Base-by-base conservation (phyloP, 2,888 invertebrate species). In the Rotaria socialis region DNA sequence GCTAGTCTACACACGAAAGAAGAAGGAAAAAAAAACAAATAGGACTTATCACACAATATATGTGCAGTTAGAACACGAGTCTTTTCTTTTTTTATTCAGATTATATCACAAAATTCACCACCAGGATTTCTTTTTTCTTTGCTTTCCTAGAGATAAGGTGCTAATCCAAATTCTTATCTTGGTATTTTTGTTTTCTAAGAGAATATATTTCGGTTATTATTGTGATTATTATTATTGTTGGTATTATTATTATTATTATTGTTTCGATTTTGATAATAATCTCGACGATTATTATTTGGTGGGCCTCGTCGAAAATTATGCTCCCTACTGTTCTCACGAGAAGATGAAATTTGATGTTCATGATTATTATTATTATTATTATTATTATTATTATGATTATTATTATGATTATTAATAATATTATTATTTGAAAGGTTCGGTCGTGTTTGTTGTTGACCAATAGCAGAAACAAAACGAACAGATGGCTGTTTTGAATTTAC, bases 391-490 rank as follows among this genome's bases (percentile, higher is more conserved):
- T 58, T 24, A 27, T 67, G 27, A 67, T 67, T 67, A 27, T 67
- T 67, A 67, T 58, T 24, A 27, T 67, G 27, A 27, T 67, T 35
- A 67, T 67, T 67, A 27, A 35, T 67, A 67, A 35, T 67, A 27
- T 67, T 35, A 35, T 35, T 35, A 16, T 67, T 67, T 27, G 67
- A 11, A 14, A 27, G 35, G 16, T 67, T 67, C 1, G 67, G 27
- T 67, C 67, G 67, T 27, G 14, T 50, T 50, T 50, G 47, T 47
- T 80, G 75, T 80, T 80, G 75, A 47, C n/a, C 75, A 22, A 80
- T 80, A 80, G 75, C 75, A 47, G 75, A 80, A 2, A 80, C 75
- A 80, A 80, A 80, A 80, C 75, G 75, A 43, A 80, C 75, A 24
- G 75, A 24, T 80, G 75, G 75, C n/a, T 43, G 19, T 11, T 67